These are phyloP conservation scores for Drosophila testacea DNA, from an alignment of 2,888 invertebrate species.

Conservation along the genomic window DNA sequence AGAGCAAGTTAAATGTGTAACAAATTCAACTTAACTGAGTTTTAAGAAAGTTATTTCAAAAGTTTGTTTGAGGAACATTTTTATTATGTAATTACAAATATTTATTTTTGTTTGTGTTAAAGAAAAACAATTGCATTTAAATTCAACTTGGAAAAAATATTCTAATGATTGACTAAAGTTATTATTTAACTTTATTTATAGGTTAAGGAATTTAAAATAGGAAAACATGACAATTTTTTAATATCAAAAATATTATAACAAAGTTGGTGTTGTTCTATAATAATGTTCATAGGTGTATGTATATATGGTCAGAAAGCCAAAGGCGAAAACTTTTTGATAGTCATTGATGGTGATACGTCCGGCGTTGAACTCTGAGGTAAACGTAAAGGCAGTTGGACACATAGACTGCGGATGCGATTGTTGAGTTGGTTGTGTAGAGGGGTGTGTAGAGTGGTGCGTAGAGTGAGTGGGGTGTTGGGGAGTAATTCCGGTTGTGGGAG, in stretches of 20 bases:
- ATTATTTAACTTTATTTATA: background rate
- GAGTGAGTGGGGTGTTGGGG: background rate
- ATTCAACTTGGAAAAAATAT: too few species aligned
- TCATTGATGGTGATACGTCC: slow-evolving; percentile 72
- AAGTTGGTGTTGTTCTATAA: background rate
- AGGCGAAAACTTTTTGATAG: slow-evolving; percentile 68
- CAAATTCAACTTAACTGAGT: too few species aligned
- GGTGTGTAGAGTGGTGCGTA: background rate
- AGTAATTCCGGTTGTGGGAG: slow-evolving; percentile 7
- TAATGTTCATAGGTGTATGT: background rate
- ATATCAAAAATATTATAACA: too few species aligned
- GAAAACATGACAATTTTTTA: too few species aligned
- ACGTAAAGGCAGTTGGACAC: slow-evolving; percentile 10
- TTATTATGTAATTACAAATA: too few species aligned
- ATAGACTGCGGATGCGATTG: slow-evolving; percentile 18
- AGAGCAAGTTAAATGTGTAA: too few species aligned
- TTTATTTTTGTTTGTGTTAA: too few species aligned
- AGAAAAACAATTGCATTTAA: too few species aligned
- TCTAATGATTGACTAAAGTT: too few species aligned
- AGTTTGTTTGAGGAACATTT: too few species aligned
- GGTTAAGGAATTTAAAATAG: too few species aligned
- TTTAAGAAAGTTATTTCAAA: too few species aligned
- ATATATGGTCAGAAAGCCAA: slow-evolving; percentile 57
- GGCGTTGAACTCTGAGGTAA: slow-evolving; percentile 47
- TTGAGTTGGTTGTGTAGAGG: background rate